These are phyloP conservation scores for Drosophila mimica DNA, from an alignment of 2,888 invertebrate species.

Conservation along the genomic window DNA sequence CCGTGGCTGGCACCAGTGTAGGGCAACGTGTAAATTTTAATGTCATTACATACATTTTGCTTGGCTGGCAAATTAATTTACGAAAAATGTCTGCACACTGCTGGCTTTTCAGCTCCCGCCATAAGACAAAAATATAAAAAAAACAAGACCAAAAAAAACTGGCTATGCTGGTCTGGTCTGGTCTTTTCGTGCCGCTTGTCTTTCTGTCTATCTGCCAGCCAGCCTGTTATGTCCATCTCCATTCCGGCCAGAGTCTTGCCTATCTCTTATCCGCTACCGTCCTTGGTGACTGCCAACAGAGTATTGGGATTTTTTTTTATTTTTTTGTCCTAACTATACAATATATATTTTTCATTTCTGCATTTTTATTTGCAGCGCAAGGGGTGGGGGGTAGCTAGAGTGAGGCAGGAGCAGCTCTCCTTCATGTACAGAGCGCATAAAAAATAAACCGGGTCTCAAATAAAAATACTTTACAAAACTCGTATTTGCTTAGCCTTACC, in stretches of 20 bases:
- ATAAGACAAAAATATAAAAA: slow-evolving; percentile 35
- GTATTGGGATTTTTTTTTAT: slow-evolving; percentile 16
- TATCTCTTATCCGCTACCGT: slow-evolving; percentile 33
- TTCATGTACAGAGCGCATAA: slow-evolving; percentile 49
- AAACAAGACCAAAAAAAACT: slow-evolving; percentile 47
- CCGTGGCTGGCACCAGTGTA: background rate
- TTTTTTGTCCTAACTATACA: slow-evolving; percentile 56
- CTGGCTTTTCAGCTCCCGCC: slow-evolving; percentile 25
- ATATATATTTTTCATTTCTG: slow-evolving; percentile 55
- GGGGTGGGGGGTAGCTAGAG: slow-evolving; percentile 16
- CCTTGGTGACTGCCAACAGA: slow-evolving; percentile 32
- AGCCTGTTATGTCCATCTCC: slow-evolving; percentile 53
- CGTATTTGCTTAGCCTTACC: slow-evolving; percentile 74
- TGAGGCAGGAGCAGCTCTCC: slow-evolving; percentile 28
- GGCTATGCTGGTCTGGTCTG: slow-evolving; percentile 80
- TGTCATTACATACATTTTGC: slow-evolving; percentile 24
- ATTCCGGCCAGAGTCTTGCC: slow-evolving; percentile 27
- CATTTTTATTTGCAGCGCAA: slow-evolving; percentile 47
- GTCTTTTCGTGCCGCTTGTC: slow-evolving; percentile 74
- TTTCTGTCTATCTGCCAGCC: slow-evolving; percentile 47
- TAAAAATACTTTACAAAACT: slow-evolving; percentile 76
- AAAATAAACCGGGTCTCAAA: slow-evolving; percentile 68
- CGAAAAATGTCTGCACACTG: slow-evolving; percentile 18
- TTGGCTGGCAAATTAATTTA: slow-evolving; percentile 24
- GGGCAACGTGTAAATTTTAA: slow-evolving; percentile 33